Base-by-base conservation (phyloP, 2,888 invertebrate species). In the Ennomos quercinarius region DNA sequence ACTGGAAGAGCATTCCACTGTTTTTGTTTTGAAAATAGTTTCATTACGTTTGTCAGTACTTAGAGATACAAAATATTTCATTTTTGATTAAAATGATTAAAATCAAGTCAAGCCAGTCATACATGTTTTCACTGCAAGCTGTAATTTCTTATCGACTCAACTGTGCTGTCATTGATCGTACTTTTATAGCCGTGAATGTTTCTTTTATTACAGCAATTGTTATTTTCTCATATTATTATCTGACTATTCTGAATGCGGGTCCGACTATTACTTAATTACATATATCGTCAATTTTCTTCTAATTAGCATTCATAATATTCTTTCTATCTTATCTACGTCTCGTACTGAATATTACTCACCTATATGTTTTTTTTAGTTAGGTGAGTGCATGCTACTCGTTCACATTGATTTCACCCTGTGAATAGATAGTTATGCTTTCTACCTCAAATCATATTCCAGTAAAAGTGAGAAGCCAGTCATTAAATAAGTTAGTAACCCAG, bases 341-440 rank as follows among this genome's bases (percentile, higher is more conserved):
- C 27, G 27, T 59, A 49, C 40, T 56, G 9, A 41, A 69, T 85
- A 74, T 84, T 76, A 73, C 45, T 56, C 43, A 56, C 68, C 65
- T 67, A 57, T 64, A 64, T n/a, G n/a, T n/a, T 66, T 67, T 64
- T 64, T 66, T 67, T 63, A 64, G 68, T 70, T 68, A 68, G 40
- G 40, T 27, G 34, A 48, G 73, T 62, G 73, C 75, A 76, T 75
- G 76, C 72, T 73, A 67, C 69, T 70, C 66, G 72, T 73, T 78
- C 76, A 71, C 76, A 83, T 74, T 75, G 82, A 78, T 85, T 85
- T 86, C 86, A 79, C 84, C 76, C 77, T 71, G 77, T 74, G 72
- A 75, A 77, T 77, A 78, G 79, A 78, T 76, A 76, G 78, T 78
- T 79, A 78, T 83, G 81, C 84, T 84, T 84, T 85, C 84, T 83